phyloP scores from a whole-genome alignment of 2,797 vertebrate genomes.

The Crypturellus tataupa region DNA sequence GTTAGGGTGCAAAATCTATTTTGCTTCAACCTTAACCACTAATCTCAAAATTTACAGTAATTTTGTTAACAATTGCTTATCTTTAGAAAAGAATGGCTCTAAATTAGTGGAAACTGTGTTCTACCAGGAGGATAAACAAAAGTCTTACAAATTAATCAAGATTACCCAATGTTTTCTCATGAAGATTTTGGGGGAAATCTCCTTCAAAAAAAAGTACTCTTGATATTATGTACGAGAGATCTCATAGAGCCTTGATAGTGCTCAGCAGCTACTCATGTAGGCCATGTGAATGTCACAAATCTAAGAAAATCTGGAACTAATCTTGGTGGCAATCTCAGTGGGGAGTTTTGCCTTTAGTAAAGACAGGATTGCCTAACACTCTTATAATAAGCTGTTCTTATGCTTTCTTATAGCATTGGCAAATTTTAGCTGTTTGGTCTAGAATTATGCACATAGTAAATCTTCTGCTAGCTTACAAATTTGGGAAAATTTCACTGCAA shows the following conservation, averaged over 20 bases:
- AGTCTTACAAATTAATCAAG: constrained; percentile 15
- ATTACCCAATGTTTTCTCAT: constrained; percentile 24
- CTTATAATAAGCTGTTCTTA: constrained; percentile 46
- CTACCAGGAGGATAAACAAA: constrained; percentile 58
- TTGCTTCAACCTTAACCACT: constrained; percentile 40
- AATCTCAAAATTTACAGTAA: constrained; percentile 37
- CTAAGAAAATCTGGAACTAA: constrained; percentile 60
- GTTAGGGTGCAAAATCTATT: constrained; percentile 56
- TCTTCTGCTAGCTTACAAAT: not conserved
- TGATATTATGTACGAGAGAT: not conserved
- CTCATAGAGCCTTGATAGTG: not conserved
- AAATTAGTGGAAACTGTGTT: constrained; percentile 31
- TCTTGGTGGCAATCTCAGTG: not conserved
- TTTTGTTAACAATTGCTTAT: constrained; percentile 62
- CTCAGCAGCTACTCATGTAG: constrained; percentile 1
- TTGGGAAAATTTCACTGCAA: constrained; percentile 3
- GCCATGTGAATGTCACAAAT: constrained; percentile 5
- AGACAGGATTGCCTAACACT: constrained; percentile 58
- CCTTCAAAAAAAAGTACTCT: not conserved
- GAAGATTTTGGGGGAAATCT: constrained; percentile 8
- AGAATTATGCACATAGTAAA: not conserved
- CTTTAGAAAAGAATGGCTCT: constrained; percentile 25
- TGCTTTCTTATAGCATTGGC: constrained; percentile 44
- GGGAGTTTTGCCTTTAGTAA: constrained; percentile 33
- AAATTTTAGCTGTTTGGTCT: constrained; percentile 17